phyloP scores from a whole-genome alignment of 2,797 vertebrate species.

The Pipistrellus pygmaeus region DNA sequence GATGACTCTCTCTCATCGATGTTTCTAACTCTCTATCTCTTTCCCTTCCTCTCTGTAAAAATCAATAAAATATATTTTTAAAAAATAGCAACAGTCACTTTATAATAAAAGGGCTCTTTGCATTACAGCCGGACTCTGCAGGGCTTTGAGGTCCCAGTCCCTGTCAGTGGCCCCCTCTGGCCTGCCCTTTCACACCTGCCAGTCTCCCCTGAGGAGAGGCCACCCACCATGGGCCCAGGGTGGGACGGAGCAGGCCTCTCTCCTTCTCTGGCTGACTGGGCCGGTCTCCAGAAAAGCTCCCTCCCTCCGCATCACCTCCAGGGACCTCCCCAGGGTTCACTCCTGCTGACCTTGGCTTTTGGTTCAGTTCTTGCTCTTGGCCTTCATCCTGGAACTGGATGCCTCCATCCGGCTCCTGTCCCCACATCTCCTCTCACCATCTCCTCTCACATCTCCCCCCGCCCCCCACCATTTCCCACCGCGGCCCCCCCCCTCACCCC shows the following conservation, averaged over 20 bases:
- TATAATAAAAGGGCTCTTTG: slow-evolving; percentile 42
- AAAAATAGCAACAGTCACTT: background rate
- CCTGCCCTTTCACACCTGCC: background rate
- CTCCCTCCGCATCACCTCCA: background rate
- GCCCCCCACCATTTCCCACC: background rate
- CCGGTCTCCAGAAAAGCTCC: background rate
- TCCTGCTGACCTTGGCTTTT: background rate
- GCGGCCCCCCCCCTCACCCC: background rate
- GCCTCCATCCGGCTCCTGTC: background rate
- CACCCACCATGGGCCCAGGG: accelerated
- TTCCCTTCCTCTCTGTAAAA: too few relatives aligned
- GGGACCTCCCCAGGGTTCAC: background rate
- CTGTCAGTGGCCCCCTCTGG: background rate
- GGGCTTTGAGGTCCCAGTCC: background rate
- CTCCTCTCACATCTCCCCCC: background rate
- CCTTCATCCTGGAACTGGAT: background rate
- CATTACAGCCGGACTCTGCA: background rate
- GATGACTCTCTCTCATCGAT: too few relatives aligned
- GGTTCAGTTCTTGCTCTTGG: background rate
- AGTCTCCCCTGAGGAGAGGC: background rate
- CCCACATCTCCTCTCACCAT: background rate
- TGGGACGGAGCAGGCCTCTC: background rate
- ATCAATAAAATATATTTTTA: too few relatives aligned
- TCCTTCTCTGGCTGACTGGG: background rate
- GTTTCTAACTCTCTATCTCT: too few relatives aligned